Evolutionary conservation across 2,888 invertebrate genomes (phyloP).

Genomic region (Lathronympha strigana): DNA sequence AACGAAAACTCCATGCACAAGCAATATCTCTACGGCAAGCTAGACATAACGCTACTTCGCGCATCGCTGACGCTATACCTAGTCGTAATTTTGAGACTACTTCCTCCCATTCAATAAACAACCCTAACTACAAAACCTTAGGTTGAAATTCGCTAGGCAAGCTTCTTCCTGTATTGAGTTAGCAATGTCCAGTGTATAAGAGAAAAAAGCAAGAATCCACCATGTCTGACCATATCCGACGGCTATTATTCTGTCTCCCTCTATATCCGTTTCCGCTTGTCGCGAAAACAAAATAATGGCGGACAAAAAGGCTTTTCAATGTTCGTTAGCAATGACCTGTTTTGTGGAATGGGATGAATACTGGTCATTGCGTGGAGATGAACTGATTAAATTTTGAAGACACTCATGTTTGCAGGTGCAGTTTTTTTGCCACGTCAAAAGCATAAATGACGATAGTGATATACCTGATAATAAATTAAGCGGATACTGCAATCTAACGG

Average conservation of each 20-base stretch:
- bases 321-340: slow-evolving; percentile 51
- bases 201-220: slow-evolving; percentile 78
- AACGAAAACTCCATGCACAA: slow-evolving; percentile 5
- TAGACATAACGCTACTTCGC: slow-evolving; percentile 59
- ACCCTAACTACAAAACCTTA: slow-evolving; percentile 44
- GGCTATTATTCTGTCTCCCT: slow-evolving; percentile 84
- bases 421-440: too few relatives aligned
- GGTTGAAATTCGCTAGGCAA: slow-evolving; percentile 48
- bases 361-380: slow-evolving; percentile 21
- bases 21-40: slow-evolving; percentile 47
- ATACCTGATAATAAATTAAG: too few relatives aligned
- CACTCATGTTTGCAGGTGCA: slow-evolving; percentile 1
- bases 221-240: slow-evolving; percentile 84
- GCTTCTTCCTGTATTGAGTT: slow-evolving; percentile 62
- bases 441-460: too few relatives aligned
- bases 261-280: slow-evolving; percentile 83
- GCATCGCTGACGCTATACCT: slow-evolving; percentile 56
- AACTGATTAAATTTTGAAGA: slow-evolving; percentile 9
- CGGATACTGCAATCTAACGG: too few relatives aligned
- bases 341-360: slow-evolving; percentile 6
- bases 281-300: slow-evolving; percentile 80
- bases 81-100: slow-evolving; percentile 52
- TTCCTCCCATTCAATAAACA: slow-evolving; percentile 41
- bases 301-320: slow-evolving; percentile 61
- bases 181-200: slow-evolving; percentile 73